Evolutionary conservation across 1,140 invertebrate species (phyloP), one percentile per base, ranked within the genome.

Genomic region (Bombus vancouverensis): DNA sequence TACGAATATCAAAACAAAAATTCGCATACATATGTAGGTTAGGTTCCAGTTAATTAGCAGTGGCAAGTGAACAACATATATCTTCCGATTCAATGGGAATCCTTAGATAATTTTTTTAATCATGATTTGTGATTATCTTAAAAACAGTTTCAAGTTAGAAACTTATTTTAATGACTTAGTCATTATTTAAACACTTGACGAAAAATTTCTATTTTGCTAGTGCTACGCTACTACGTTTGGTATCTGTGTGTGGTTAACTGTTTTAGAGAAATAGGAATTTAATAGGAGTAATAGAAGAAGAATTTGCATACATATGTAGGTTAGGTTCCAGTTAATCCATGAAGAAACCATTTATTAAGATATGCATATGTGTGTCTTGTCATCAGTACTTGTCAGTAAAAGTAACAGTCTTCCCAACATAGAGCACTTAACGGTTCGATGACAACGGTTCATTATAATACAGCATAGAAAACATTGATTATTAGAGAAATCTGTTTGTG

Each of bases 361-460:
- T 44, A 32, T 18, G 8, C 3, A 12, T 44, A 5, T 44, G 18
- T 15, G 22, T 28, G 28, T 59, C 59, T 70, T 53, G 53, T 85
- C 57, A 47, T 79, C 25, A 57, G 44, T 70, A 59, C 32, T 47
- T 80, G 44, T 71, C 68, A 22, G 57, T 79, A 44, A 42, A 47
- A 37, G 53, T 80, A 72, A 79, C 42, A 53, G 22, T 37, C 6
- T 59, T 10, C 5, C 15, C 10, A 42, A 15, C 4, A 62, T 34
- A 44, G 53, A 79, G 34, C n/a, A 44, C 75, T 84, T 57, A 59
- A 80, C 68, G 53, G 39, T 59, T 85, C 18, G 57, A 62, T n/a
- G 66, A 32, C 76, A 79, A 53, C 66, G 42, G 39, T 79, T 79
- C 76, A 79, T 84, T 84, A 83, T 15, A 32, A 10, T 25, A 37